Conservation (phyloP, 2,797 vertebrate genomes). For the Propithecus deckenii region DNA sequence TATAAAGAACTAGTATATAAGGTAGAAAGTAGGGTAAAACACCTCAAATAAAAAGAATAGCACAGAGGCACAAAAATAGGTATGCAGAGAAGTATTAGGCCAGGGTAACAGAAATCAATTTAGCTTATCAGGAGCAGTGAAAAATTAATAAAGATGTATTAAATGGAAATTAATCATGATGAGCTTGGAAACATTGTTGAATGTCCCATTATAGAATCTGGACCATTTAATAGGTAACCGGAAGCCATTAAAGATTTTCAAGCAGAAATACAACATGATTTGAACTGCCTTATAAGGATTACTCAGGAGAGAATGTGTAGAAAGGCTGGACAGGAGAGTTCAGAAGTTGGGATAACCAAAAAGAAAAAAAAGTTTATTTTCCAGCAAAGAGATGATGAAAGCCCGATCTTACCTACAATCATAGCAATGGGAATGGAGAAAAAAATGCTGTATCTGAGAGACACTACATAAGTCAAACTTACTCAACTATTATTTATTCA, state of each 20-base stretch:
- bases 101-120: constrained; percentile 1
- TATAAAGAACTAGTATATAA: neutral
- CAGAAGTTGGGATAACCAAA: neutral
- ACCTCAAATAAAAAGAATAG: neutral
- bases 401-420: neutral
- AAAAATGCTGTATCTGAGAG: neutral
- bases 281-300: constrained; percentile 27
- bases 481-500: constrained; percentile 41
- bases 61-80: constrained; percentile 16
- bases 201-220: neutral
- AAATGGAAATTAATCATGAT: constrained; percentile 38
- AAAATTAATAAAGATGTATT: constrained; percentile 49
- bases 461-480: neutral
- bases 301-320: neutral
- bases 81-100: neutral
- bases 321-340: neutral
- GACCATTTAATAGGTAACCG: neutral
- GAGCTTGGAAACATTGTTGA: constrained; percentile 28
- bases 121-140: neutral
- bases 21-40: neutral
- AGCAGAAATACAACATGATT: neutral
- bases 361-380: neutral
- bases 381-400: neutral
- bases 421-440: neutral
- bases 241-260: constrained; percentile 32